Conservation (phyloP, 2,888 invertebrate genomes). For the Lapara coniferarum region DNA sequence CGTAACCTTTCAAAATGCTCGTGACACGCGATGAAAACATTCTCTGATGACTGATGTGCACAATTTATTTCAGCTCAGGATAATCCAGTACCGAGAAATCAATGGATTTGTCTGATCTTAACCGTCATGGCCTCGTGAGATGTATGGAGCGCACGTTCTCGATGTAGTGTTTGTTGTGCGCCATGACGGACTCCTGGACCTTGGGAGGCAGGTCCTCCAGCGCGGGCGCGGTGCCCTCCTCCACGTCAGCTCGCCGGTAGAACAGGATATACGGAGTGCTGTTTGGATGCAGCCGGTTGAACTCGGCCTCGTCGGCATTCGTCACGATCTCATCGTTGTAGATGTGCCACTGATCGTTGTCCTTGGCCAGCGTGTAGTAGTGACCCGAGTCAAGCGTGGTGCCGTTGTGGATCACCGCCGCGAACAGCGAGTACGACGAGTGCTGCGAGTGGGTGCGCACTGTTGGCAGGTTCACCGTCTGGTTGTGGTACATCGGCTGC, state of each 20-base stretch:
- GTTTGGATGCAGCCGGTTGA: constrained; percentile 86
- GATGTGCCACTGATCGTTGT: constrained; percentile 88
- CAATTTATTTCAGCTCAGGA: constrained; percentile 40
- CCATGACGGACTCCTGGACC: constrained; percentile 58
- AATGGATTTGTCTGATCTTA: constrained; percentile 58
- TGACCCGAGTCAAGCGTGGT: constrained; percentile 93
- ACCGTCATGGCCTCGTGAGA: constrained; percentile 61
- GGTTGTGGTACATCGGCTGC: constrained; percentile 86
- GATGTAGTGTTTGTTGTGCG: constrained; percentile 67
- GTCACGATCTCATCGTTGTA: constrained; percentile 92
- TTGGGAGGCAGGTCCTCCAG: constrained; percentile 63
- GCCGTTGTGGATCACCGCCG: constrained; percentile 93
- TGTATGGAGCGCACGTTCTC: constrained; percentile 57
- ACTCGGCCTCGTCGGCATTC: constrained; percentile 82
- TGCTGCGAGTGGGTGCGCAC: constrained; percentile 60
- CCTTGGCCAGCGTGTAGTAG: constrained; percentile 92
- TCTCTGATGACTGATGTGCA: neutral
- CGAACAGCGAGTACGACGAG: constrained; percentile 87
- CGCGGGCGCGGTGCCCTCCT: constrained; percentile 58
- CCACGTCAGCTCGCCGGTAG: constrained; percentile 83
- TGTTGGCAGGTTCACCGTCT: constrained; percentile 77
- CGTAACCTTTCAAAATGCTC: neutral
- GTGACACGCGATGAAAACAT: constrained; percentile 1
- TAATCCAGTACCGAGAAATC: constrained; percentile 59
- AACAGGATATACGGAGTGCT: constrained; percentile 94